Evolutionary conservation across 2,797 vertebrate species (phyloP).

Genomic region (Eupleurogrammus muticus): DNA sequence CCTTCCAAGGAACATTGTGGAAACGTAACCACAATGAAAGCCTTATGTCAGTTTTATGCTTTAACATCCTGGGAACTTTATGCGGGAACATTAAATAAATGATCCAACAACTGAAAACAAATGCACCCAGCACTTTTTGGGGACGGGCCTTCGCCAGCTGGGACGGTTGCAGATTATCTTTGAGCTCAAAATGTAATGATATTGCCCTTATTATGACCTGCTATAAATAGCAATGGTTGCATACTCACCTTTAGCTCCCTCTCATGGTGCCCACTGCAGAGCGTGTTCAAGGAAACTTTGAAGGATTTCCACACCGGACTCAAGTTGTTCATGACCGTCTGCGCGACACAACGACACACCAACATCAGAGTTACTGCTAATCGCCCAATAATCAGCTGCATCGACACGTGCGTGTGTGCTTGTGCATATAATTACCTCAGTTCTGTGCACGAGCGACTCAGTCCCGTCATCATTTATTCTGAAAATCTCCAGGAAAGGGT

Average conservation of each 20-base stretch:
- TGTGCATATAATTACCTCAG: slow-evolving; percentile 87
- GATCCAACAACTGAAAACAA: too few relatives aligned
- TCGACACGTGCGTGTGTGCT: neutral
- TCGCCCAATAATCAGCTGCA: neutral
- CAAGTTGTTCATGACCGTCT: slow-evolving; percentile 99
- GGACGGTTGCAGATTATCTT: slow-evolving; percentile 1
- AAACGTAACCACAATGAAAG: too few relatives aligned
- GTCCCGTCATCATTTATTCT: slow-evolving; percentile 96
- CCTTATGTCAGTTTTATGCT: too few relatives aligned
- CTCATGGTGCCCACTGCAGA: slow-evolving; percentile 97
- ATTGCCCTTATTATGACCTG: neutral
- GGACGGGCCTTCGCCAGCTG: neutral
- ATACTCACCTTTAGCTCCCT: slow-evolving; percentile 94
- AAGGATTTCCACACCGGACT: slow-evolving; percentile 99
- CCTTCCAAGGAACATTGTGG: too few relatives aligned
- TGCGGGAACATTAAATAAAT: too few relatives aligned
- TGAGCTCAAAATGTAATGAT: slow-evolving; percentile 17
- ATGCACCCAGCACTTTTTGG: neutral
- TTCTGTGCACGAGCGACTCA: slow-evolving; percentile 96
- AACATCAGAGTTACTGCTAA: slow-evolving; percentile 6
- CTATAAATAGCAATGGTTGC: neutral
- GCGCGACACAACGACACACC: slow-evolving; percentile 12
- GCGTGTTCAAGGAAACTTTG: slow-evolving; percentile 97
- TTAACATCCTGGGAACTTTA: too few relatives aligned
- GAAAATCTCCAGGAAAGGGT: slow-evolving; percentile 98